Percentiles rank a stretch among this genome's conserved stretches.
These are phyloP conservation scores for Lacanobia wlatinum DNA, from an alignment of 2,888 invertebrate genomes.

Conservation along the genomic window DNA sequence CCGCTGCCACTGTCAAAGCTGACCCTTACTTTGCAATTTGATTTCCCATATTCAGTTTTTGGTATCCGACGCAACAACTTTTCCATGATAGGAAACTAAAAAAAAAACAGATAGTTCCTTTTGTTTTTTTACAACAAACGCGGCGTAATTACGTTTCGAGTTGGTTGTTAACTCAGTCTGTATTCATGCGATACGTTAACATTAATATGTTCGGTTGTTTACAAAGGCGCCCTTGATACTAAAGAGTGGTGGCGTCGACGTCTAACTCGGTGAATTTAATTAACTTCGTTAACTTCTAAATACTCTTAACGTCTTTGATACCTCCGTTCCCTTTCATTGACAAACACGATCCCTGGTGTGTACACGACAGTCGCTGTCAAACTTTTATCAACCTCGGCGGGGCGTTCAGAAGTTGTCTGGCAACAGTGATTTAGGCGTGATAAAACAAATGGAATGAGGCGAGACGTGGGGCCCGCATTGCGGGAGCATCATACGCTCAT, in stretches of 20 bases:
- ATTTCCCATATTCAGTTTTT: slow-evolving; percentile 72
- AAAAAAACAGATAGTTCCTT: slow-evolving; percentile 66
- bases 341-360: slow-evolving; percentile 83
- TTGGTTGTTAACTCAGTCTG: slow-evolving; percentile 82
- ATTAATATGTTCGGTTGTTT: slow-evolving; percentile 88
- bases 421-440: slow-evolving; percentile 89
- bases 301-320: slow-evolving; percentile 90
- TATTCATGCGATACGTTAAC: slow-evolving; percentile 86
- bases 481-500: slow-evolving; percentile 88
- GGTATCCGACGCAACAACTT: slow-evolving; percentile 33
- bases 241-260: slow-evolving; percentile 85
- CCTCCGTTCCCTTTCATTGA: slow-evolving; percentile 86
- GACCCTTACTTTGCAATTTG: slow-evolving; percentile 78
- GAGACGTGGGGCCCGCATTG: slow-evolving; percentile 84
- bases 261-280: slow-evolving; percentile 89
- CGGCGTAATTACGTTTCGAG: slow-evolving; percentile 83
- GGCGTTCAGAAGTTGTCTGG: slow-evolving; percentile 82
- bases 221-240: slow-evolving; percentile 88
- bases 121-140: slow-evolving; percentile 76
- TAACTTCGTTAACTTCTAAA: slow-evolving; percentile 91
- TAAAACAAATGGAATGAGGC: slow-evolving; percentile 87
- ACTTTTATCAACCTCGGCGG: slow-evolving; percentile 84
- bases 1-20: slow-evolving; percentile 79
- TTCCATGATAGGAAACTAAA: slow-evolving; percentile 58
- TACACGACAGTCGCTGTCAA: slow-evolving; percentile 87